Evolutionary conservation across 1,140 invertebrate genomes (phyloP), one percentile per base, ranked within the genome.

Genomic region (Drosophila melanica): DNA sequence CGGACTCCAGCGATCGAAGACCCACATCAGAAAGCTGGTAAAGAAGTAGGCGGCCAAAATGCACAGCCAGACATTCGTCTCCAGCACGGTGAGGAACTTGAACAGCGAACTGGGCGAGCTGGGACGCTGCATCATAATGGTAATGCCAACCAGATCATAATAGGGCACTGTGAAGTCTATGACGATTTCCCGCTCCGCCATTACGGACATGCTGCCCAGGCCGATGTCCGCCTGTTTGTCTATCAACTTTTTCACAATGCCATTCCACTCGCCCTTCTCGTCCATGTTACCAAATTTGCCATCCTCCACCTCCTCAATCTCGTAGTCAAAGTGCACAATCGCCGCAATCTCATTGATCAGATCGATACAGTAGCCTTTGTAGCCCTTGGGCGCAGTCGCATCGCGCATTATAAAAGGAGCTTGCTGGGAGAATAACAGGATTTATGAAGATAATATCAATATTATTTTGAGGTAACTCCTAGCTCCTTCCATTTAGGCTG

Each of bases 101-200:
- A 99, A 99, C 5, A 99, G 93, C 0, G 97, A 98, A 7, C 97
- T 98, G 30, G 95, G 94, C 0, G 94, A 93, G 3, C 93, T 93
- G 77, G 95, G 95, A 6, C 90, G 69, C 33, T 90, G 80, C 90
- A 91, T 91, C 76, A 99, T 93, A 75, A 99, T 98, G 0, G 97
- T 97, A 18, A 98, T 97, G 0, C 98, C 98, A 0, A 99, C 98
- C 35, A 98, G 93, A 92, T 99, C 98, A 90, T 99, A 99, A 89
- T 98, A 98, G 0, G 98, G 97, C 0, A 98, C 97, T 0, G 98
- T 99, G 81, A 98, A 99, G 92, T 98, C 98, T 0, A 99, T 96
- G 0, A 98, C 97, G 79, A 97, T 98, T 92, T 99, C 98, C 16
- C 98, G 93, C 92, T 99, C 98, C 0, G 98, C 97, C 96, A 98